phyloP scores from a whole-genome alignment of 2,113 vertebrate species.

The Calidris pugnax region DNA sequence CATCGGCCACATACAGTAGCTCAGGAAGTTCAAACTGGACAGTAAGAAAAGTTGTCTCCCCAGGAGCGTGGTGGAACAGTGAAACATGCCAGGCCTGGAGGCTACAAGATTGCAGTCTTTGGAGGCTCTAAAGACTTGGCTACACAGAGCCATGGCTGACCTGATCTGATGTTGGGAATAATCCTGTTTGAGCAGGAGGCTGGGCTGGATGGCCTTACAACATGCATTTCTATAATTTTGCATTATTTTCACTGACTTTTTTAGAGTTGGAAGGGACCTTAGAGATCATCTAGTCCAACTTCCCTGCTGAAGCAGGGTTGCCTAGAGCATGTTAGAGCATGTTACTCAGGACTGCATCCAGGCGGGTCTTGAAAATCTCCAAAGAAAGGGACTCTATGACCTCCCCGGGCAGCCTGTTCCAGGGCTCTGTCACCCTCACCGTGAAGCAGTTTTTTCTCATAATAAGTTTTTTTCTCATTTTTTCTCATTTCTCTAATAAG shows the following conservation, averaged over 20 bases:
- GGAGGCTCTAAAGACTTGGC: not conserved
- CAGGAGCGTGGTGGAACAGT: not conserved
- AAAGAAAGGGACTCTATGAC: no score
- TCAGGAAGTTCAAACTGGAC: accelerated
- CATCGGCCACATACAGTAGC: not conserved
- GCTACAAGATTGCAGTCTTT: not conserved
- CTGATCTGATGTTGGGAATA: not conserved
- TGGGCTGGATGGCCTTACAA: not conserved
- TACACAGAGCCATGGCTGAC: not conserved
- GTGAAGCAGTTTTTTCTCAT: no score
- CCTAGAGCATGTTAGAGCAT: no score
- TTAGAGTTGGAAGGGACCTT: no score
- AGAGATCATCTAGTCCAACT: no score
- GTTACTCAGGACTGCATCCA: no score
- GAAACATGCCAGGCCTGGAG: not conserved
- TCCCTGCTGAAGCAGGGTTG: no score
- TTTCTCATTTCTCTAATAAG: not conserved
- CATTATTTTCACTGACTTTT: no score
- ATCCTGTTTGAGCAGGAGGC: not conserved
- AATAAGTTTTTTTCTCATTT: no score
- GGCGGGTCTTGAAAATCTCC: no score
- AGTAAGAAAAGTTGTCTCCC: not conserved
- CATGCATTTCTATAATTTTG: not conserved
- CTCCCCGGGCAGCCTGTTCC: no score
- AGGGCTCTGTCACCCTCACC: no score